These are phyloP conservation scores for Agrypnus murinus DNA, from an alignment of 2,888 invertebrate genomes.

Conservation along the genomic window DNA sequence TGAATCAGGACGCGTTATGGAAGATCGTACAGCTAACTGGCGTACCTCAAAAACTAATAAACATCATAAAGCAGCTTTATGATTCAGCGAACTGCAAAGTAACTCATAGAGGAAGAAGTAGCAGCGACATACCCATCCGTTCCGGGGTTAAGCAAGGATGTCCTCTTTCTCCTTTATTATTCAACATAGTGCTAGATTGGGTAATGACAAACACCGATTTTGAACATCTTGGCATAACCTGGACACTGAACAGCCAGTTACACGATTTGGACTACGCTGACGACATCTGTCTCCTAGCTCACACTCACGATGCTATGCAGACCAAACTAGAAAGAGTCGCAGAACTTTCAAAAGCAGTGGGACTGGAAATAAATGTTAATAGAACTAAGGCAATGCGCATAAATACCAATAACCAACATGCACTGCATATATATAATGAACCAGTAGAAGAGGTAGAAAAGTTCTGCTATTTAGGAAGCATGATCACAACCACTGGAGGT, in stretches of 20 bases:
- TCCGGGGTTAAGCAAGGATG: constrained; percentile 1
- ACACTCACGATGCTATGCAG: not conserved
- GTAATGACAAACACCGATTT: constrained; percentile 9
- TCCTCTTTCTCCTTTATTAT: constrained; percentile 6
- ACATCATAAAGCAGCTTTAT: not conserved
- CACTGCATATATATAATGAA: not conserved
- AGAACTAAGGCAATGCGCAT: constrained; percentile 9
- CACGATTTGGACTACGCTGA: no score
- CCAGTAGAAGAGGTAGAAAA: constrained; percentile 6
- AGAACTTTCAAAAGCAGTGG: not conserved
- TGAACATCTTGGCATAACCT: constrained; percentile 9
- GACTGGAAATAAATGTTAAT: constrained; percentile 7
- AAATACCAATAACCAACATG: not conserved
- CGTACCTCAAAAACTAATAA: constrained; percentile 6
- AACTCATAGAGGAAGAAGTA: constrained; percentile 2
- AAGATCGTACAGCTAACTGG: not conserved
- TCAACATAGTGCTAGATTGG: not conserved
- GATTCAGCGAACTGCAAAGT: constrained; percentile 6
- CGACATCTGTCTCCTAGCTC: constrained; percentile 5
- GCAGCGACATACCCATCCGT: constrained; percentile 10
- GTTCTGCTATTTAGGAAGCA: no score
- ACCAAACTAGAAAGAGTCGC: not conserved
- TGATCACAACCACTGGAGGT: not conserved
- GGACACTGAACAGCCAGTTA: constrained; percentile 6
- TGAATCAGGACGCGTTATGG: not conserved